Evolutionary conservation across 1,140 invertebrate genomes (phyloP).

Genomic region (Drosophila bocki): DNA sequence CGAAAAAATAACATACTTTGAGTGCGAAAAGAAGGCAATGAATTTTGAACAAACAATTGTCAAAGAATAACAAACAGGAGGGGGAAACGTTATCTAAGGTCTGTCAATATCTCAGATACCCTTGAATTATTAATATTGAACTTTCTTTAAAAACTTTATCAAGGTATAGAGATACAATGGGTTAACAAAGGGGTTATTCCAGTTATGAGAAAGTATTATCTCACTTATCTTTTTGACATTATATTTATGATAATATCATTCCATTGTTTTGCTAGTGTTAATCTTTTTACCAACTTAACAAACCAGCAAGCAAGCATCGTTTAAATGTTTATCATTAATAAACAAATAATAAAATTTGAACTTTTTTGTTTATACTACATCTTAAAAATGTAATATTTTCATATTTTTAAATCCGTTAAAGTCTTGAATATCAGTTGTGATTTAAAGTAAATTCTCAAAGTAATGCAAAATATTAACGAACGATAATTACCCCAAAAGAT

Average conservation of each 20-base stretch:
- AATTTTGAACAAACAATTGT: constrained; percentile 51
- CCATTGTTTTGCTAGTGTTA: neutral
- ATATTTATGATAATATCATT: neutral
- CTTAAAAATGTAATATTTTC: neutral
- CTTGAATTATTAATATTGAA: constrained; percentile 17
- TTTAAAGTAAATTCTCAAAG: neutral
- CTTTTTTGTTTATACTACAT: neutral
- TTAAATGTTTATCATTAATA: neutral
- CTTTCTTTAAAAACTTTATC: neutral
- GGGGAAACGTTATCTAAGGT: constrained; percentile 50
- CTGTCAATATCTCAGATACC: constrained; percentile 56
- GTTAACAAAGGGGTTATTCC: constrained; percentile 1
- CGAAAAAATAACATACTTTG: constrained; percentile 54
- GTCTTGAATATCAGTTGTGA: neutral
- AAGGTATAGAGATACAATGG: neutral
- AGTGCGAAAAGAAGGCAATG: constrained; percentile 63
- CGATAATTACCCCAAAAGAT: neutral
- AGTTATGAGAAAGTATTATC: neutral
- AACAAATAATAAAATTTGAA: neutral
- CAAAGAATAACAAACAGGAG: constrained; percentile 57
- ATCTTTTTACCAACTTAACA: neutral
- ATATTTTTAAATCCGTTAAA: neutral
- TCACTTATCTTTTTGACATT: neutral
- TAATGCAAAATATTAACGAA: neutral
- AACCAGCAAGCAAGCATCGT: neutral